Base-by-base conservation (phyloP, 2,888 invertebrate species). In the Eilema caniola region DNA sequence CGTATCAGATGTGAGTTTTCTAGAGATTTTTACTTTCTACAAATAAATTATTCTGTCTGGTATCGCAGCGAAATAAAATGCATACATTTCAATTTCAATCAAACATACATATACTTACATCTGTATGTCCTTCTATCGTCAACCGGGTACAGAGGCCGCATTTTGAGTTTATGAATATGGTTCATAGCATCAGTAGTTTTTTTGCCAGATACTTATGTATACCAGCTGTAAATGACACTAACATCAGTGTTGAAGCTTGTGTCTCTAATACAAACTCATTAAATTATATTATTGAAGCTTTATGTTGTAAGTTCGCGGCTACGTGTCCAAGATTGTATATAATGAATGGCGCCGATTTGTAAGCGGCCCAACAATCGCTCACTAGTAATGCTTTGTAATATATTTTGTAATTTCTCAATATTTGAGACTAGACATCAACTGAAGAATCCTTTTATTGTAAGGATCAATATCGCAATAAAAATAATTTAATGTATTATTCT, bases 341-440 rank as follows among this genome's bases (percentile, higher is more conserved):
- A 79, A 80, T 73, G 81, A 83, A 83, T 81, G 73, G 83, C 85
- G 76, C 73, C 73, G 80, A 81, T 85, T 83, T 86, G 81, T 85
- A 86, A 87, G 85, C 86, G 84, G 85, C 81, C 84, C 69, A 64
- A 71, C 71, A 74, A 83, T 88, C 88, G 89, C 87, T 88, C 79
- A 85, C 89, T 90, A 89, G 88, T 89, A 89, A 89, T 87, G 85
- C 83, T 76, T 76, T 67, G 70, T 68, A 70, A 33, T 74, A 53
- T 53, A 53, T 53, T n/a, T 73, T 74, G 67, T 69, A 60, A 75
- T 65, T 70, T 74, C 73, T 76, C 77, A 56, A 24, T 71, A 65
- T 66, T 59, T 68, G 74, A 74, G 69, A 72, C 16, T 74, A 74
- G 68, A 69, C 62, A 66, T 57, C 41, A 16, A 74, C 14, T 62